These are phyloP conservation scores for Nebria salina DNA, from an alignment of 2,888 invertebrate genomes.

Conservation along the genomic window DNA sequence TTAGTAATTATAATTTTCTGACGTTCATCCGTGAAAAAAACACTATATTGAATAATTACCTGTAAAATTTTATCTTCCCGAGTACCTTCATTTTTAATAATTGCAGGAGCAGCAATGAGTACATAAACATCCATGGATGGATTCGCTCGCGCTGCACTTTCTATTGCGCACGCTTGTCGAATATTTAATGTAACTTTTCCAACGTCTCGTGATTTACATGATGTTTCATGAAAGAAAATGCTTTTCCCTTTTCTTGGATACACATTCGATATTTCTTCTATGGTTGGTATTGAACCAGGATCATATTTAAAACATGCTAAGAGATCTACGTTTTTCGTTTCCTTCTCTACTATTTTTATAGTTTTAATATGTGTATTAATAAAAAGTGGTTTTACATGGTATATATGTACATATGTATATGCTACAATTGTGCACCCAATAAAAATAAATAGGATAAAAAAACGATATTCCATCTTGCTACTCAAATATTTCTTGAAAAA, in stretches of 20 bases:
- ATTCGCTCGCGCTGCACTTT: slow-evolving; percentile 68
- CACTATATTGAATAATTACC: not conserved
- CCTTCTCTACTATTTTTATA: not conserved
- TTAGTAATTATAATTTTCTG: too few species aligned
- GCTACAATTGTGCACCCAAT: too few species aligned
- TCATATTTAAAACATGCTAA: slow-evolving; percentile 9
- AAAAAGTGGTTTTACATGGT: not conserved
- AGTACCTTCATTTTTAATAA: slow-evolving; percentile 8
- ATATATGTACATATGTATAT: too few species aligned
- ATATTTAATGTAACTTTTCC: slow-evolving; percentile 60
- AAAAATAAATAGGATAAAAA: too few species aligned
- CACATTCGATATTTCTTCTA: slow-evolving; percentile 46
- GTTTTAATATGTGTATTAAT: not conserved
- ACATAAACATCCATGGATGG: slow-evolving; percentile 65
- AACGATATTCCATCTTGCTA: too few species aligned
- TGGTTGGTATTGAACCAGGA: not conserved
- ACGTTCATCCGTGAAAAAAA: too few species aligned
- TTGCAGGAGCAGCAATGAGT: slow-evolving; percentile 59
- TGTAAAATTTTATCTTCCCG: not conserved
- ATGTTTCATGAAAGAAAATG: slow-evolving; percentile 70
- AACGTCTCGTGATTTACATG: slow-evolving; percentile 59
- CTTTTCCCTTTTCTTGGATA: slow-evolving; percentile 55
- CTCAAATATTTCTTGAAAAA: too few species aligned
- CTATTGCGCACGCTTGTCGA: slow-evolving; percentile 69
- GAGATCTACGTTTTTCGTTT: not conserved